Evolutionary conservation across 2,888 invertebrate species (phyloP), one percentile per base, ranked within the genome.

Genomic region (Drosophila ezoana): DNA sequence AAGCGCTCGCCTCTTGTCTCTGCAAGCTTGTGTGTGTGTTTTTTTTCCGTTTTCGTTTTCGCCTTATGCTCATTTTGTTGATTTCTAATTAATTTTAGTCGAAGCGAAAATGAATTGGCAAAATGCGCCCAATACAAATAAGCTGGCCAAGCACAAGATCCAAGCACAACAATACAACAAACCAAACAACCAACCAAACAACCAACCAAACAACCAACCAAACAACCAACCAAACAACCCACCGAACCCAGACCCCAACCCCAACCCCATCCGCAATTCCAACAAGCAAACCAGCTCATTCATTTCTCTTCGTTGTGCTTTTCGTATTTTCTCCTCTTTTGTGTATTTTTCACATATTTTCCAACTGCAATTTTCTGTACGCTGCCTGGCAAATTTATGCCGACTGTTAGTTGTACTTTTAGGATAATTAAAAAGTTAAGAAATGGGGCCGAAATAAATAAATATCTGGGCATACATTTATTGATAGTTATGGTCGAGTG

Each of bases 41-140:
- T 44, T 59, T 18, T 71, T 16, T 32, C 54, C 49, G 14, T 68
- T 57, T 69, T 47, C 32, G 53, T 61, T 51, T 65, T 35, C 45
- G 70, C 58, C 56, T 56, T 57, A 58, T 76, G 79, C 79, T 81
- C 84, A 68, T 81, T 83, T 83, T 76, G 81, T 83, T 82, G 84
- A 83, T 84, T 81, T 79, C 84, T 84, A 82, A 84, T 82, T 81
- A 81, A 81, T 86, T 80, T 76, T 68, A 80, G 73, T 76, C 68
- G 78, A 80, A 79, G 65, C 76, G 81, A 83, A 85, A 81, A 86
- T 80, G 79, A 82, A 81, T 86, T 82, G 81, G 84, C 84, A 81
- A 80, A 84, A 72, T 75, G 72, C 81, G 81, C 28, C 67, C 47
- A 65, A 52, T 65, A 68, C 63, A 73, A 76, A 72, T 62, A 64